Percentiles rank a stretch among this genome's conserved stretches.
Evolutionary conservation across 2,797 vertebrate species (phyloP).

Genomic region (Gobionotothen gibberifrons): DNA sequence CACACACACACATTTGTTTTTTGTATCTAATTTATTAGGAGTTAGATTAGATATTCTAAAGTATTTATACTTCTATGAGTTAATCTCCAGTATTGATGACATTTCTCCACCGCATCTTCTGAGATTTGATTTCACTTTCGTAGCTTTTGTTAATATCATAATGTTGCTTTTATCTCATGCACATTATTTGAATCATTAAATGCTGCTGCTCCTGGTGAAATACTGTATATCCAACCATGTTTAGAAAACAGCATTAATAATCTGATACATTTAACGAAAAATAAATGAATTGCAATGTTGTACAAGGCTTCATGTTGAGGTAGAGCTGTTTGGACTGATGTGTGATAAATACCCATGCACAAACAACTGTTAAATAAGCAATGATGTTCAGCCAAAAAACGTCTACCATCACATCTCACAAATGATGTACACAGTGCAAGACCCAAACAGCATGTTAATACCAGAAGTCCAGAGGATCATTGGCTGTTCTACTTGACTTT

Average conservation of each 20-base stretch:
- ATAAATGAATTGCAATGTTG: not conserved
- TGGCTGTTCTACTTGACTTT: slow-evolving; percentile 18
- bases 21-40: slow-evolving; percentile 24
- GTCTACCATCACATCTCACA: slow-evolving; percentile 4
- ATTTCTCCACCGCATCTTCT: not conserved
- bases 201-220: not conserved
- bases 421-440: slow-evolving; percentile 19
- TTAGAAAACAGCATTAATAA: not conserved
- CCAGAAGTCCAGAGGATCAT: slow-evolving; percentile 24
- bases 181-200: not conserved
- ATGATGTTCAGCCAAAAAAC: slow-evolving; percentile 13
- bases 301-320: not conserved
- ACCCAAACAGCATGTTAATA: slow-evolving; percentile 23
- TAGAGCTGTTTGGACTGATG: slow-evolving; percentile 9
- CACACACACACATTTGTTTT: not conserved
- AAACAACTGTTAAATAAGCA: slow-evolving; percentile 1
- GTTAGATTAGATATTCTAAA: slow-evolving; percentile 31
- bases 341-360: not conserved
- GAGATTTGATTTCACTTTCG: not conserved
- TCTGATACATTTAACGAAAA: not conserved
- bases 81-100: not conserved
- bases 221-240: not conserved
- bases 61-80: slow-evolving; percentile 8
- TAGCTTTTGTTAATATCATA: not conserved
- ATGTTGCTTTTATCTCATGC: not conserved